phyloP scores from a whole-genome alignment of 2,888 invertebrate species.

The Cecidostiba fungosa region DNA sequence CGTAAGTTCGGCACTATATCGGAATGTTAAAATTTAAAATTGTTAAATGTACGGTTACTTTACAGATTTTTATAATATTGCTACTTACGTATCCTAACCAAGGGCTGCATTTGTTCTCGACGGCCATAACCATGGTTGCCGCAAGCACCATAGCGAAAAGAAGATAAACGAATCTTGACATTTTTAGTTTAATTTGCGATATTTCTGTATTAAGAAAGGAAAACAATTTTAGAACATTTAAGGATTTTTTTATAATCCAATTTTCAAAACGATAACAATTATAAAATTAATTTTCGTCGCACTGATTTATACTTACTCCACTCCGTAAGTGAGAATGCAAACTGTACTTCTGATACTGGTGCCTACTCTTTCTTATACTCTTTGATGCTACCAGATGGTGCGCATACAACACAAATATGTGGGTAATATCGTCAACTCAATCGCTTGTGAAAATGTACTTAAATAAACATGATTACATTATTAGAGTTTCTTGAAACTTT shows the following conservation, averaged over 20 bases:
- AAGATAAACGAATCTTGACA: slow-evolving; percentile 1
- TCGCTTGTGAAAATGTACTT: neutral
- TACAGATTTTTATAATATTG: neutral
- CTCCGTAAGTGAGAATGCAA: neutral
- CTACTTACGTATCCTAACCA: slow-evolving; percentile 27
- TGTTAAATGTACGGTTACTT: neutral
- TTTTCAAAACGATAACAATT: neutral
- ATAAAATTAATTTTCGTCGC: neutral
- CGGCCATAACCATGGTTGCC: neutral
- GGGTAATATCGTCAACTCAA: neutral
- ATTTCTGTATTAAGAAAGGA: neutral
- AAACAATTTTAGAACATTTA: neutral
- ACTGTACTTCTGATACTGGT: neutral
- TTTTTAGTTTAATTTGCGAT: neutral
- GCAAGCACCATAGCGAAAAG: neutral
- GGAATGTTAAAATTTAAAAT: neutral
- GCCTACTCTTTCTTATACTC: neutral
- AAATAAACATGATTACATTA: neutral
- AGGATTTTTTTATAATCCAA: too few relatives aligned
- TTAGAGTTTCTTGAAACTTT: neutral
- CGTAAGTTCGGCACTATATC: slow-evolving; percentile 59
- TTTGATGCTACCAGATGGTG: neutral
- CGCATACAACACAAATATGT: neutral
- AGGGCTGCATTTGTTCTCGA: neutral
- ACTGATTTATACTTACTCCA: neutral